Percentiles rank a stretch among this genome's conserved stretches.
Evolutionary conservation across 1,140 invertebrate genomes (phyloP).

Genomic region (Zaprionus camerounensis): DNA sequence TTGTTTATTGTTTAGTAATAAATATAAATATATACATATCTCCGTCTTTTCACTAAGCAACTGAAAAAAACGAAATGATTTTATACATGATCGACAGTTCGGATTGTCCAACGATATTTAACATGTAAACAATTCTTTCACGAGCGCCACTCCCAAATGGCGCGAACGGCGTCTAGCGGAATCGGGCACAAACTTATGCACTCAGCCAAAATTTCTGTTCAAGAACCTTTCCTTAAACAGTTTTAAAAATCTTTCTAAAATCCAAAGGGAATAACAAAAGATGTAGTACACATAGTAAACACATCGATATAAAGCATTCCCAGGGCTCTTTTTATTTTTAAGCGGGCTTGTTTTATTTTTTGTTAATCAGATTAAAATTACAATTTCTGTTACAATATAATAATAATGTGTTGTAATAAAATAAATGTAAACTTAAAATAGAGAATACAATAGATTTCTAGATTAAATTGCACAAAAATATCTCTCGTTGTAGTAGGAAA

Average conservation of each 20-base stretch:
- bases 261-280: neutral
- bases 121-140: no score
- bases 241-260: no score
- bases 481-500: neutral
- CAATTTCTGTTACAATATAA: slow-evolving; percentile 2
- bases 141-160: no score
- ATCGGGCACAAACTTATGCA: no score
- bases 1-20: neutral
- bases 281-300: no score
- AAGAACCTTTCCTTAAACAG: no score
- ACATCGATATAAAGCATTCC: neutral
- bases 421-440: neutral
- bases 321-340: neutral
- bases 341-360: neutral
- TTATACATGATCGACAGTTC: no score
- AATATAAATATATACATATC: neutral
- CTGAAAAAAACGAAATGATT: no score
- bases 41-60: no score
- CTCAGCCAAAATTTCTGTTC: no score
- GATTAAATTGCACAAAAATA: slow-evolving; percentile 4
- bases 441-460: neutral
- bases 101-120: no score
- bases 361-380: neutral
- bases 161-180: no score
- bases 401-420: neutral